Conservation (phyloP, 1,140 invertebrate genomes). For the Wiebesia pumilae region DNA sequence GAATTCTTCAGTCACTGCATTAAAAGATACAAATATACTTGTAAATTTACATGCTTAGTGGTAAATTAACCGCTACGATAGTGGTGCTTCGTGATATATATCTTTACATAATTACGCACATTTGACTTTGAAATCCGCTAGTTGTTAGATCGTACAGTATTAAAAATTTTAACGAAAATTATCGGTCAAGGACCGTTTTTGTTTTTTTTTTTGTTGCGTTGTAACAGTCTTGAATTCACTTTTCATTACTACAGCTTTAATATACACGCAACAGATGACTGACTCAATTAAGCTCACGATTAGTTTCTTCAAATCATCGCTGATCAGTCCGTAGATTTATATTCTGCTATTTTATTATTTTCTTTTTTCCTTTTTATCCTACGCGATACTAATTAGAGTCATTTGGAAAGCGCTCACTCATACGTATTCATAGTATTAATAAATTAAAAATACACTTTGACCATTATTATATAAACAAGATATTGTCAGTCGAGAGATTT, state of each 20-base stretch:
- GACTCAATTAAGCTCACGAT: background rate
- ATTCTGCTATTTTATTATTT: background rate
- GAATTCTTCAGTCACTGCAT: background rate
- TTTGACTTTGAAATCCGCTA: background rate
- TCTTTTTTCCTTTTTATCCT: background rate
- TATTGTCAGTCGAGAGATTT: background rate
- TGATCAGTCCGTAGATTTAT: background rate
- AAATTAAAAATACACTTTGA: background rate
- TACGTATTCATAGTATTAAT: slow-evolving; percentile 14
- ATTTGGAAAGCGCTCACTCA: background rate
- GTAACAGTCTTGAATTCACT: background rate
- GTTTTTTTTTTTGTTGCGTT: background rate
- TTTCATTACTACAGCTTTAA: background rate
- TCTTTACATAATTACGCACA: background rate
- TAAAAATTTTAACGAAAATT: background rate
- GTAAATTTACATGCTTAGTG: background rate
- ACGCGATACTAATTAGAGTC: background rate
- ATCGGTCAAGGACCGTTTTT: background rate
- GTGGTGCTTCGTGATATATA: background rate
- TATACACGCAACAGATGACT: background rate
- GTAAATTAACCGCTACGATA: background rate
- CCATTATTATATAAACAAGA: background rate
- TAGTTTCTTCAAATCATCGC: background rate
- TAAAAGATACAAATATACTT: background rate
- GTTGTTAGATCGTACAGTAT: background rate